These are phyloP conservation scores for Orientallactaga bullata DNA, from an alignment of 2,113 vertebrate genomes.

Conservation along the genomic window DNA sequence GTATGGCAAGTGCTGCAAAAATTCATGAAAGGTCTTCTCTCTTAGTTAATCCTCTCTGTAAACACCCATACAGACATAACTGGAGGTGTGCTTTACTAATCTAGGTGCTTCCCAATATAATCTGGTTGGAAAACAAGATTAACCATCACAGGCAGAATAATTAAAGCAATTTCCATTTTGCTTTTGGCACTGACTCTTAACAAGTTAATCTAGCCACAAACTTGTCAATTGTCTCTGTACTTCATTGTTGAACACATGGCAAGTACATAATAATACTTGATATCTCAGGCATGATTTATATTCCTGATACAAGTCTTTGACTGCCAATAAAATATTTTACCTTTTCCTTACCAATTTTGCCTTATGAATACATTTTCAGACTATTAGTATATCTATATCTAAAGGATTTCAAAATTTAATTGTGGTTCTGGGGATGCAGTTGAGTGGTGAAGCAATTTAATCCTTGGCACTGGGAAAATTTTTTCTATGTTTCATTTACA, in stretches of 20 bases:
- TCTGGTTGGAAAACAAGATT: not conserved
- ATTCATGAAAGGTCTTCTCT: not conserved
- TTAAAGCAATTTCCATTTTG: constrained; percentile 48
- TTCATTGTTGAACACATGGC: not conserved
- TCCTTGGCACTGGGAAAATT: not conserved
- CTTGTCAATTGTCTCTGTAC: not conserved
- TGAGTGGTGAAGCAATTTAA: not conserved
- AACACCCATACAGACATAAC: not conserved
- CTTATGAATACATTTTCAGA: not conserved
- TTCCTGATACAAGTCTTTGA: not conserved
- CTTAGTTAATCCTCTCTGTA: not conserved
- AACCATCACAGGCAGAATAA: not conserved
- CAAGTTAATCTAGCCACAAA: constrained; percentile 31
- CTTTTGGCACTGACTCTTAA: not conserved
- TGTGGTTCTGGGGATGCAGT: not conserved
- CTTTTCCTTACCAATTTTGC: not conserved
- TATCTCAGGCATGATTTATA: not conserved
- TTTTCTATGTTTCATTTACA: not conserved
- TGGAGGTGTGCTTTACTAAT: not conserved
- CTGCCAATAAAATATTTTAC: not conserved
- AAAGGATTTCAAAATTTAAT: not conserved
- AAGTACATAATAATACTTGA: constrained; percentile 11
- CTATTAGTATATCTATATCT: not conserved
- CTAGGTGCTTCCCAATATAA: not conserved
- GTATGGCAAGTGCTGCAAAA: not conserved